A percentile compares a stretch with the other conserved stretches of the same genome.
These are phyloP conservation scores for Herpetotheres cachinnans DNA, from an alignment of 2,113 vertebrate species.

Conservation along the genomic window DNA sequence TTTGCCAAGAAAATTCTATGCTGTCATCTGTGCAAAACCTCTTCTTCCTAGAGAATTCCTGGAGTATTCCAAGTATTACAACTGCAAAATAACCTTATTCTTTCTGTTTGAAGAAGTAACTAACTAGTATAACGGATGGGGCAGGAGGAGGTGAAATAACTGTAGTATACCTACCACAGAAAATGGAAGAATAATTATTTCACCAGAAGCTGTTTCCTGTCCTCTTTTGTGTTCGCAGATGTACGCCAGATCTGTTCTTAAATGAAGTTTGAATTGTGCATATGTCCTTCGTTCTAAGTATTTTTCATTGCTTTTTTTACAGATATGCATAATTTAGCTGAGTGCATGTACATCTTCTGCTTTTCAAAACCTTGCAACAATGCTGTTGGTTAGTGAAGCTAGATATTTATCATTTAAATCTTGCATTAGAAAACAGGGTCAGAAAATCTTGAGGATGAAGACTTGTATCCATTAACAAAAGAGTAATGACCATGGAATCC, in stretches of 20 bases:
- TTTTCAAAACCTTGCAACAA: neutral
- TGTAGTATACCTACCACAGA: neutral
- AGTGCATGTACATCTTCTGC: neutral
- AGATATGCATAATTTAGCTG: neutral
- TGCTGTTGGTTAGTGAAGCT: neutral
- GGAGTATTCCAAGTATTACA: neutral
- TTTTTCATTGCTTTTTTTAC: neutral
- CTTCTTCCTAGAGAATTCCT: neutral
- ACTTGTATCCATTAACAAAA: neutral
- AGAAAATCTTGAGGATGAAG: neutral
- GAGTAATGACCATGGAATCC: neutral
- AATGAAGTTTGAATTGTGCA: neutral
- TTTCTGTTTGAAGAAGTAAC: neutral
- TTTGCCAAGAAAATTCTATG: neutral
- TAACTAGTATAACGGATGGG: neutral
- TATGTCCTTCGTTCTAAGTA: neutral
- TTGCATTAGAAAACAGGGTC: neutral
- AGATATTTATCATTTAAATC: neutral
- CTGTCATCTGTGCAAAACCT: neutral
- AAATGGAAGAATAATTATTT: neutral
- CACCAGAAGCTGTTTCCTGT: neutral
- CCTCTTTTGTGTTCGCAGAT: neutral
- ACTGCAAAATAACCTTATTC: neutral
- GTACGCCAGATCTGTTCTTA: neutral
- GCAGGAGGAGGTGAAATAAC: neutral